Conservation (phyloP, 1,140 invertebrate genomes). For the Stegodyphus mimosarum region DNA sequence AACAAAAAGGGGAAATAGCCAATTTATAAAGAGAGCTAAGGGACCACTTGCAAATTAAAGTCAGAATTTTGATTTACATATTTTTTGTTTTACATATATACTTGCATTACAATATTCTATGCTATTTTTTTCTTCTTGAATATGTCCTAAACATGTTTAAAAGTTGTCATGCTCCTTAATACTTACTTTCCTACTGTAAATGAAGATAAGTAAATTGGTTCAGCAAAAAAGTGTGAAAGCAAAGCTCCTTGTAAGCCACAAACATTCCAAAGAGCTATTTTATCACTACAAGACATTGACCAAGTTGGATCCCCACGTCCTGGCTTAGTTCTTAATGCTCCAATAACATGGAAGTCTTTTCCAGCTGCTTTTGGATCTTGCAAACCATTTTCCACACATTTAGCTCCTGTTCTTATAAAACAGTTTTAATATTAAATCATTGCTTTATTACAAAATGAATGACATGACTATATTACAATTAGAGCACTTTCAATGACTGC, state of each 20-base stretch:
- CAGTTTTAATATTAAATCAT: neutral
- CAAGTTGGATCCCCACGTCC: conserved; percentile 89
- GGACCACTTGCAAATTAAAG: no score
- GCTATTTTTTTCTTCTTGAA: no score
- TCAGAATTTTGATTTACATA: no score
- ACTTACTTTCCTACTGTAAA: conserved; percentile 77
- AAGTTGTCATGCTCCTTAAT: neutral
- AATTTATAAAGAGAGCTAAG: no score
- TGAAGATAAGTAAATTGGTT: conserved; percentile 70
- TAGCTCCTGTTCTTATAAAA: conserved; percentile 88
- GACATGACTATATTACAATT: no score
- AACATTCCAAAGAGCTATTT: conserved; percentile 70
- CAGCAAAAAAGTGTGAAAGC: conserved; percentile 68
- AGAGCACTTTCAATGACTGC: no score
- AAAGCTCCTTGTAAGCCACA: conserved; percentile 71
- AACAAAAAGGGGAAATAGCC: no score
- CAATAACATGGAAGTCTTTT: conserved; percentile 76
- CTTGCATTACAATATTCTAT: no score
- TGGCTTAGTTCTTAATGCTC: conserved; percentile 87
- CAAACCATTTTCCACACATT: conserved; percentile 75
- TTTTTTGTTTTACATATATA: no score
- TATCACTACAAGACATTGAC: conserved; percentile 75
- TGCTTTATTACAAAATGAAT: neutral
- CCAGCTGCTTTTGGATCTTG: conserved; percentile 66
- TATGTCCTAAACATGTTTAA: no score